Evolutionary conservation across 2,797 vertebrate genomes (phyloP), one percentile per base, ranked within the genome.

Genomic region (Podarcis lilfordi): DNA sequence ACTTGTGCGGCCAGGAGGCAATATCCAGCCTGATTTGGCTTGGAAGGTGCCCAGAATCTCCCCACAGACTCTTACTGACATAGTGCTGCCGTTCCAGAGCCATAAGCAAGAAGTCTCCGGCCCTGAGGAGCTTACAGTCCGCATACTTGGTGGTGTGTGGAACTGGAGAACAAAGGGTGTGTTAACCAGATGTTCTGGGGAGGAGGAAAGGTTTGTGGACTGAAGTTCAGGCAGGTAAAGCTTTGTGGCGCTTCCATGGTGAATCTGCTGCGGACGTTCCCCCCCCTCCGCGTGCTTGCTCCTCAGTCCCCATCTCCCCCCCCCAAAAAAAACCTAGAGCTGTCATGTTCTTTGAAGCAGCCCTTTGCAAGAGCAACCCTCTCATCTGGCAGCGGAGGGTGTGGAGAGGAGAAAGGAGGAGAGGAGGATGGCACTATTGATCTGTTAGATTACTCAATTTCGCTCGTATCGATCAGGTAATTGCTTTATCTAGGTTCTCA

Each of bases 401-500:
- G 7, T 13, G 50, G 4, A 5, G 19, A 45, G 37, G 74, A 35
- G 88, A 76, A 21, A 7, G 61, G 45, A 32, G n/a, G 78, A 76
- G 45, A 29, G 17, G 11, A 32, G 35, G 88, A 32, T 5, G 75
- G 32, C 29, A 3, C 21, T 94, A 95, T 95, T 93, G 95, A 96
- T 94, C 90, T 43, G 89, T 86, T 85, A 91, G 95, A 95, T 94
- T 92, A 92, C 94, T 96, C 94, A 87, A 92, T 96, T 95, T 95
- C 93, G 90, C 85, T 85, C 8, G 80, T 93, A 95, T 96, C 90
- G 95, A 96, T 95, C 94, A 94, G 86, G 91, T 95, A 95, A 96
- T 95, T 95, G 96, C 95, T 94, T 95, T 95, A 93, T 96, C 95
- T 95, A 37, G 29, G 84, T 89, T 95, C 94, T 96, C 94, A 94